Evolutionary conservation across 2,797 vertebrate genomes (phyloP).

Genomic region (Rhinatrema bivittatum): DNA sequence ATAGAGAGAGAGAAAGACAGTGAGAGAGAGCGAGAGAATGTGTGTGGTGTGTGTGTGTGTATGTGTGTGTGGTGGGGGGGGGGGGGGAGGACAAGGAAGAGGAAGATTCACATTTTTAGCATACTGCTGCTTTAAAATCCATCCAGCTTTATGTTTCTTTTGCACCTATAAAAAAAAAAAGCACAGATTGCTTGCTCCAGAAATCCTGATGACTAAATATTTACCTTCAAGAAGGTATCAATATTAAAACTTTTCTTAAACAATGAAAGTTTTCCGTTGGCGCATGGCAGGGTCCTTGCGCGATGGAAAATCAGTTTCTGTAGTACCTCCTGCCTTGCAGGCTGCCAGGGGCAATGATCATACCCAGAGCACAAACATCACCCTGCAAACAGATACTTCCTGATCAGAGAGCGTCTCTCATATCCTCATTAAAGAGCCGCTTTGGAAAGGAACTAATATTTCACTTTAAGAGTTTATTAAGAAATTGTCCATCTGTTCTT

Average conservation of each 20-base stretch:
- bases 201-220: constrained; percentile 28
- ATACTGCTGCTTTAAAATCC: too few relatives aligned
- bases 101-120: too few relatives aligned
- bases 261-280: constrained; percentile 21
- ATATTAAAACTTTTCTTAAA: constrained; percentile 42
- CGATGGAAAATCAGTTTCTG: constrained; percentile 30
- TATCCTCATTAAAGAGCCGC: background rate
- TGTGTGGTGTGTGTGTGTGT: too few relatives aligned
- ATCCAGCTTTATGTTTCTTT: too few relatives aligned
- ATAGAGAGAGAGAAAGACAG: too few relatives aligned
- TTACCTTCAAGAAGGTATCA: constrained; percentile 32
- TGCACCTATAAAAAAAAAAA: constrained; percentile 11
- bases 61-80: too few relatives aligned
- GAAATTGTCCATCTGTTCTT: too few relatives aligned
- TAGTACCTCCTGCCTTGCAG: constrained; percentile 19
- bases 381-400: constrained; percentile 29
- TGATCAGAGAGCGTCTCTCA: background rate
- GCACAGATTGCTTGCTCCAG: constrained; percentile 18
- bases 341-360: constrained; percentile 27
- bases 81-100: too few relatives aligned
- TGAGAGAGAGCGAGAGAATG: too few relatives aligned
- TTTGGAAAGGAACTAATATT: too few relatives aligned
- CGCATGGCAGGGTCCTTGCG: constrained; percentile 15
- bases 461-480: background rate
- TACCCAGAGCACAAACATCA: constrained; percentile 31